Evolutionary conservation across 2,113 vertebrate genomes (phyloP).

Genomic region (Cinclus cinclus): DNA sequence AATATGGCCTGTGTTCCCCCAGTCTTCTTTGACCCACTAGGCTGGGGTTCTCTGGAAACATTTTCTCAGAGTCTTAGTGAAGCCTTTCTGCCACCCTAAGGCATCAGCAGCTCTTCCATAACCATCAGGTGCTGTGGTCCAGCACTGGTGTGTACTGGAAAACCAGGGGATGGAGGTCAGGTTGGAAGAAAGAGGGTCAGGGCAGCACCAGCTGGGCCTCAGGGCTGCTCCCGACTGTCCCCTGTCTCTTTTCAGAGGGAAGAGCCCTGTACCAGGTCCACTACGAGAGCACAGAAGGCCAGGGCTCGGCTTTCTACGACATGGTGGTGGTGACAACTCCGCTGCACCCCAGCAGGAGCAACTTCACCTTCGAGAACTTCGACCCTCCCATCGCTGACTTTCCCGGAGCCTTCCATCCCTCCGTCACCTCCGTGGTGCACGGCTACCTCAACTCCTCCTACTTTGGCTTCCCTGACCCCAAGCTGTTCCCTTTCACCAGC

Average conservation of each 20-base stretch:
- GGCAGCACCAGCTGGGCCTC: not conserved
- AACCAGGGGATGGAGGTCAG: not conserved
- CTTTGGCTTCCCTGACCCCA: constrained; percentile 92
- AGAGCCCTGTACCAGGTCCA: constrained; percentile 83
- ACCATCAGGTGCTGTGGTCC: not conserved
- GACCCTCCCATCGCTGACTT: constrained; percentile 73
- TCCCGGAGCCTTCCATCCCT: constrained; percentile 83
- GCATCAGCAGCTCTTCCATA: not conserved
- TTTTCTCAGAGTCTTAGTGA: not conserved
- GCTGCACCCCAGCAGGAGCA: constrained; percentile 79
- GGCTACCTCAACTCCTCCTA: constrained; percentile 97
- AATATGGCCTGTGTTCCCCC: not conserved
- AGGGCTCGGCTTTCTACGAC: constrained; percentile 83
- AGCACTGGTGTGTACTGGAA: not conserved
- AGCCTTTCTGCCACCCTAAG: not conserved
- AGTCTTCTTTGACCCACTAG: not conserved
- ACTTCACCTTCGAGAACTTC: constrained; percentile 85
- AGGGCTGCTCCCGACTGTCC: not conserved
- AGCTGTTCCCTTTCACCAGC: constrained; percentile 91
- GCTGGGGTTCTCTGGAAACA: not conserved
- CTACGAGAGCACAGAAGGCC: constrained; percentile 74
- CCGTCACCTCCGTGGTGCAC: constrained; percentile 88
- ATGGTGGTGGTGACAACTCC: constrained; percentile 90
- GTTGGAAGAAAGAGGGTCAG: not conserved
- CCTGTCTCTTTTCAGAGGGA: constrained; percentile 76